Evolutionary conservation across 2,888 invertebrate genomes (phyloP), one percentile per base, ranked within the genome.

Genomic region (Sylvicola fuscatus): DNA sequence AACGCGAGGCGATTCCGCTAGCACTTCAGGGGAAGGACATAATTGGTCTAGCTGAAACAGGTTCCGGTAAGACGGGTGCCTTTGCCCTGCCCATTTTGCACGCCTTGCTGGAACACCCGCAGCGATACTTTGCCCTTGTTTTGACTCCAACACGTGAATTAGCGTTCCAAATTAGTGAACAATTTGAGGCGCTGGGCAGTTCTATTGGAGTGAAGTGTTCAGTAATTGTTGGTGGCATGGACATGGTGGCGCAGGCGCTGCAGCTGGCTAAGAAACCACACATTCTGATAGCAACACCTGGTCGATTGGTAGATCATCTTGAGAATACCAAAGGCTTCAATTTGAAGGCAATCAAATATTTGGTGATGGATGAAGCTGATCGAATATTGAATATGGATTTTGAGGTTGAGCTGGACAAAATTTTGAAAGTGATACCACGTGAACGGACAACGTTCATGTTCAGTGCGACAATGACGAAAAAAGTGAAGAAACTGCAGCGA

Each of bases 321-420:
- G 89, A 95, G 56, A 95, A 97, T 51, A 93, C 97, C 0, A 98
- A 95, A 60, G 98, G 98, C 14, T 99, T 98, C 53, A 87, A 79
- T 59, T 61, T 95, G 21, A 75, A 80, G 46, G 72, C 84, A 2
- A 61, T 95, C 1, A 92, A 93, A 56, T 90, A 72, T 56, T 60
- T 93, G 58, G 89, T 97, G 0, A 92, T 98, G 92, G 98, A 98
- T 48, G 98, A 98, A 70, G 98, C 98, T 0, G 98, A 98, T 60
- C 70, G 97, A 43, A 98, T 98, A 45, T 65, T 99, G 3, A 97
- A 97, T 55, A 90, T 95, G 92, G 98, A 98, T 53, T 99, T 99
- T 53, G 97, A 97, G 62, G 78, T 82, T 10, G 98, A 98, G 62
- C 78, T 95, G 0, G 90, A 95, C 56, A 95, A 95, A 61, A 95